Conservation (phyloP, 2,797 vertebrate genomes). For the Leucoraja ocellata region DNA sequence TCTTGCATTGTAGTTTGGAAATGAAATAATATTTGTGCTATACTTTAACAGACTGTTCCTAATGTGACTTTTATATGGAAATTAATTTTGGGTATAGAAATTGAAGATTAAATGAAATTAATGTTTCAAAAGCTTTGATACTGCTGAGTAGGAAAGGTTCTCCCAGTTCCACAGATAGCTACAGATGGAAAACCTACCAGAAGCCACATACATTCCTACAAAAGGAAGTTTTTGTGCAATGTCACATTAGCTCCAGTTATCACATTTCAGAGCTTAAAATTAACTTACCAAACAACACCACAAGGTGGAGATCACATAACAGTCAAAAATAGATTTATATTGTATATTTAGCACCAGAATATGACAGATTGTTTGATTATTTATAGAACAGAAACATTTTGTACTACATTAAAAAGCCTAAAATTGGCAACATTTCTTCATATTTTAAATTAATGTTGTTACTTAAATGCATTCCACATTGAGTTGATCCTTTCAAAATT, state of each 20-base stretch:
- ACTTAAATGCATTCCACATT: background rate
- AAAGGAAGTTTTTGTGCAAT: background rate
- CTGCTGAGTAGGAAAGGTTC: background rate
- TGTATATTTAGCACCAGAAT: too few relatives aligned
- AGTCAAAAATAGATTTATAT: background rate
- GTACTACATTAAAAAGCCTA: background rate
- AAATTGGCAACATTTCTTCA: too few relatives aligned
- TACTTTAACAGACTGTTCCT: background rate
- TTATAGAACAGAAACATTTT: background rate
- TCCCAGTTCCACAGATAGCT: background rate
- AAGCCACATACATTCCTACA: background rate
- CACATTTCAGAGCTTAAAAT: constrained; percentile 14
- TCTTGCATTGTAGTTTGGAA: background rate
- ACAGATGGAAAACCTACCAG: background rate
- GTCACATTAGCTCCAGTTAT: background rate
- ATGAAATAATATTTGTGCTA: constrained; percentile 4
- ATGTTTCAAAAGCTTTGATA: background rate
- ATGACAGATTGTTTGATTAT: background rate
- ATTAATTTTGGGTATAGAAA: background rate
- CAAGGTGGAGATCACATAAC: constrained; percentile 33
- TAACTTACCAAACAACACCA: constrained; percentile 21
- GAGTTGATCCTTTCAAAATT: background rate
- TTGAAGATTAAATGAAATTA: background rate
- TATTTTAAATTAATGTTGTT: background rate
- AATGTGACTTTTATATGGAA: background rate